A percentile compares a stretch with the other conserved stretches of the same genome.
Evolutionary conservation across 2,113 vertebrate genomes (phyloP).

Genomic region (Speoplatyrhinus poulsoni): DNA sequence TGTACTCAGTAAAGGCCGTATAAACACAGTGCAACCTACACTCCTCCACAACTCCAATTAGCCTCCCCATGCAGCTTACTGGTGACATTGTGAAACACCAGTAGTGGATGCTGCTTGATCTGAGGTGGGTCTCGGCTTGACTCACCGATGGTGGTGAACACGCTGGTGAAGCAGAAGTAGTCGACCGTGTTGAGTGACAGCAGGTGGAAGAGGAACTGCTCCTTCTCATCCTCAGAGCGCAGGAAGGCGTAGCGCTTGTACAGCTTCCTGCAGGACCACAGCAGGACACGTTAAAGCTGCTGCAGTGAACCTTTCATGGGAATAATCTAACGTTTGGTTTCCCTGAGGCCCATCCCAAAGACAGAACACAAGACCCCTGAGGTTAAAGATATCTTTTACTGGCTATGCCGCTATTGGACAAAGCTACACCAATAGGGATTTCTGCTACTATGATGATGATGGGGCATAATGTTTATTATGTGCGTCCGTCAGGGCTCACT

Average conservation of each 20-base stretch:
- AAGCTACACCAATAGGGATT: no score
- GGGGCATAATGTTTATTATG: not conserved
- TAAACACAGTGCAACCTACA: not conserved
- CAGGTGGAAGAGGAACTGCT: slow-evolving; percentile 94
- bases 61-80: no score
- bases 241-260: slow-evolving; percentile 95
- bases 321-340: no score
- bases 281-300: not conserved
- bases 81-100: no score
- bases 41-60: no score
- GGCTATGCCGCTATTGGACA: no score
- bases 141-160: slow-evolving; percentile 82
- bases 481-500: slow-evolving; percentile 68
- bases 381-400: no score
- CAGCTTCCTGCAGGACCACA: slow-evolving; percentile 80
- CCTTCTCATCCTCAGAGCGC: slow-evolving; percentile 91
- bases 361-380: no score
- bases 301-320: no score
- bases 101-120: not conserved
- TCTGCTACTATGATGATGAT: no score
- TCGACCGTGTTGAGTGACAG: slow-evolving; percentile 93
- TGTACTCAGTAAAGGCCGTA: no score
- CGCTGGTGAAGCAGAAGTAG: slow-evolving; percentile 96
- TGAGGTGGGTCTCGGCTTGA: not conserved
- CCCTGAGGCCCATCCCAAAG: no score